A percentile compares a stretch with the other conserved stretches of the same genome.
Evolutionary conservation across 2,113 vertebrate species (phyloP).

Genomic region (Melierax canorus): DNA sequence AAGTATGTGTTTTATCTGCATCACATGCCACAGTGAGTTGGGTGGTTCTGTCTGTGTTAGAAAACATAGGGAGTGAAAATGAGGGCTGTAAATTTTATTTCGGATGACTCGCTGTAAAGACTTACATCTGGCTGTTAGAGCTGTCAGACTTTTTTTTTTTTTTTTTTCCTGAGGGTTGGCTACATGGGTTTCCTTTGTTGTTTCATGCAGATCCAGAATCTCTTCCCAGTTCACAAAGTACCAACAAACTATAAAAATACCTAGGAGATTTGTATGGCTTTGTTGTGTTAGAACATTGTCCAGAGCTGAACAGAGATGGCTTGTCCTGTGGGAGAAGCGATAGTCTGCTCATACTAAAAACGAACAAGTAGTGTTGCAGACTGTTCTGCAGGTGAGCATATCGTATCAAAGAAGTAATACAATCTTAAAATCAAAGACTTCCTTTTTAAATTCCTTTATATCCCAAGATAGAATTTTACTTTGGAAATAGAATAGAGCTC

Average conservation of each 20-base stretch:
- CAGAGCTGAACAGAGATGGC: neutral
- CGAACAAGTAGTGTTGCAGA: neutral
- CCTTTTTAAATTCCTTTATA: neutral
- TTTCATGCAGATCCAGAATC: neutral
- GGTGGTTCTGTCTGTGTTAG: neutral
- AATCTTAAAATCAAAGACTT: neutral
- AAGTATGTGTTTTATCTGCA: neutral
- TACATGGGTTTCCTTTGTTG: neutral
- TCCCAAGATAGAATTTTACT: neutral
- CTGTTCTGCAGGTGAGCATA: neutral
- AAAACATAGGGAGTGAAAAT: neutral
- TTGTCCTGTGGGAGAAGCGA: neutral
- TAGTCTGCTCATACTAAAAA: neutral
- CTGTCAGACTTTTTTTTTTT: neutral
- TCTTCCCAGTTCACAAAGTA: neutral
- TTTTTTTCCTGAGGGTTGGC: neutral
- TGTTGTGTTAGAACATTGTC: neutral
- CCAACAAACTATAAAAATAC: neutral
- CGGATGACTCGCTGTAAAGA: neutral
- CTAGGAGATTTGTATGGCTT: neutral
- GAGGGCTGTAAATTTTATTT: neutral
- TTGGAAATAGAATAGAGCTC: neutral
- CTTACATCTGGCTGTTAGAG: neutral
- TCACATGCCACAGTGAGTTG: neutral
- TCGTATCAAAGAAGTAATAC: neutral